These are phyloP conservation scores for Camponotus floridanus DNA, from an alignment of 1,140 invertebrate species.

Conservation along the genomic window DNA sequence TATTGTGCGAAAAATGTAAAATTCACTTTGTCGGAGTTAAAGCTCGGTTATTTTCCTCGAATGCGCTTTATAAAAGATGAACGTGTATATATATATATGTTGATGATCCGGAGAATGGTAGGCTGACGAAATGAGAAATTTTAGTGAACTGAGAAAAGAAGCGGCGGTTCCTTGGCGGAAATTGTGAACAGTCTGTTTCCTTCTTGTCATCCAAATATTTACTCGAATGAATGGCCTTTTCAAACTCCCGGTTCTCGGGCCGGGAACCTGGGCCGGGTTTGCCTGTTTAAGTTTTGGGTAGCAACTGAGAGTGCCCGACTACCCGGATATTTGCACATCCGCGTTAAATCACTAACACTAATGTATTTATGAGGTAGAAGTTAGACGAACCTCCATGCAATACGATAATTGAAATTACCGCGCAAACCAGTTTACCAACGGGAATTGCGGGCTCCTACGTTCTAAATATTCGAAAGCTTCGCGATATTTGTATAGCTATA, in stretches of 20 bases:
- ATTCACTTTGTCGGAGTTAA: neutral
- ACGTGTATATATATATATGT: too few species aligned
- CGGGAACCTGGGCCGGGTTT: constrained; percentile 26
- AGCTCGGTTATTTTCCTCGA: neutral
- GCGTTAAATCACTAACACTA: constrained; percentile 64
- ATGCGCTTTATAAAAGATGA: neutral
- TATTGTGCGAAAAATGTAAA: neutral
- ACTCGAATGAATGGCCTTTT: constrained; percentile 56
- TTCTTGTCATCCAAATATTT: constrained; percentile 55
- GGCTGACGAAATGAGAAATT: constrained; percentile 15
- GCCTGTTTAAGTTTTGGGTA: constrained; percentile 53
- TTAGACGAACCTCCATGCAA: constrained; percentile 63
- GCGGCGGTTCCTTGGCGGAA: neutral
- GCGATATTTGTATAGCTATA: constrained; percentile 39
- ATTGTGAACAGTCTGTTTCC: constrained; percentile 38
- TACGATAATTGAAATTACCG: constrained; percentile 64
- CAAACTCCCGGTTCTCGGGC: constrained; percentile 35
- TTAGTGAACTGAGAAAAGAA: neutral
- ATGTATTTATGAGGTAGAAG: constrained; percentile 62
- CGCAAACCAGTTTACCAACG: constrained; percentile 59
- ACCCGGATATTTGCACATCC: constrained; percentile 62
- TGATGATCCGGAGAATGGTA: neutral
- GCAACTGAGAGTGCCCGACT: constrained; percentile 54
- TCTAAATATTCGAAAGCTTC: constrained; percentile 61
- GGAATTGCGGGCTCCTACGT: constrained; percentile 56